Evolutionary conservation across 2,113 vertebrate genomes (phyloP), one percentile per base, ranked within the genome.

Genomic region (Calypte anna): DNA sequence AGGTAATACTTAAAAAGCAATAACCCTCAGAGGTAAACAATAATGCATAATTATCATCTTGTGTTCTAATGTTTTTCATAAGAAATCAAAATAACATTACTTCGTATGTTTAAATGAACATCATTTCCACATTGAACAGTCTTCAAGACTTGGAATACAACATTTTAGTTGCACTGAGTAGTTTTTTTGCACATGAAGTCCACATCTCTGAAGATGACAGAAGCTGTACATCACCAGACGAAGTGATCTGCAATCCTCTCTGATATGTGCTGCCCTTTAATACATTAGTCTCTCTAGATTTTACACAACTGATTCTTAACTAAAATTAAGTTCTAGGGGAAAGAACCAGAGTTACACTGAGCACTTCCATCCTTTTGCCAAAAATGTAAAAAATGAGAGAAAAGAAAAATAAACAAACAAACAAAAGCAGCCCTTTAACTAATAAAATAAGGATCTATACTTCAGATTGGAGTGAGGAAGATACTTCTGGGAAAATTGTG

Each of bases 381-480:
- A 70, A 17, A 78, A 25, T 1, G 3, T 6, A 31, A 46, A 36
- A 55, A 55, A 31, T 28, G 22, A 23, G 51, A 23, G 23, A 53
- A 51, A 59, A 17, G 23, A n/a, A 36, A 0, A 23, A 53, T 7
- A 33, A 33, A 33, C 33, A 33, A 33, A 33, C 7, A 51, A 59
- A 17, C 23, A n/a, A 36, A 0, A 0, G 4, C 16, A 20, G 8
- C 4, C 21, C 2, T 76, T 64, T 19, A 80, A 44, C 3, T 28
- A 66, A 17, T 10, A 67, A 54, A 91, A 28, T 19, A 43, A 78
- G 14, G 17, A 89, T 11, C 7, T 12, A 28, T 4, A 63, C 5
- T 69, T 59, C 50, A 61, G 13, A 55, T 25, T 5, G 46, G 6
- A 51, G 36, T 16, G 7, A 44, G 30, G 7, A 76, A 73, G 12